These are phyloP conservation scores for Pedionomus torquatus DNA, from an alignment of 2,113 vertebrate genomes.

Conservation along the genomic window DNA sequence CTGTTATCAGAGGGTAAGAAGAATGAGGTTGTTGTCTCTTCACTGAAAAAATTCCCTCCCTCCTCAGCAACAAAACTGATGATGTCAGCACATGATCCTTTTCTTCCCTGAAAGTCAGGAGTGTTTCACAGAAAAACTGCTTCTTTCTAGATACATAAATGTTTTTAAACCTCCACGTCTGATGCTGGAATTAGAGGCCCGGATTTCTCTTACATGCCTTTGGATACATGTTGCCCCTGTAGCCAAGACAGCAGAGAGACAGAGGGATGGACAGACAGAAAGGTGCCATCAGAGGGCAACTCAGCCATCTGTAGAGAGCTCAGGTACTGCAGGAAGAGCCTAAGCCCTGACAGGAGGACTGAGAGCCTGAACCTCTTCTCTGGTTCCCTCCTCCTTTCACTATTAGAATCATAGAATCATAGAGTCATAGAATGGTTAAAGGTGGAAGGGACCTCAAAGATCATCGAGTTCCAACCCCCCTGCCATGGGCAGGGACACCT, in stretches of 20 bases:
- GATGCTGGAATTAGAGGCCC: background rate
- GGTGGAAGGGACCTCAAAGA: no score
- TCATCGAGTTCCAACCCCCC: no score
- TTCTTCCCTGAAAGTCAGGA: background rate
- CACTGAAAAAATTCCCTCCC: background rate
- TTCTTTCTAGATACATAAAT: background rate
- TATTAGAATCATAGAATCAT: background rate
- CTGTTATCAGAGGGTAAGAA: background rate
- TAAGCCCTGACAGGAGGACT: background rate
- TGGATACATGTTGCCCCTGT: background rate
- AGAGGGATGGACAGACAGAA: no score
- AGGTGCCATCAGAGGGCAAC: background rate
- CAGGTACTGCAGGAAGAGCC: background rate
- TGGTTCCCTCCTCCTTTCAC: background rate
- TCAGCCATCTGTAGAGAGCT: background rate
- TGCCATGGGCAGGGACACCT: no score
- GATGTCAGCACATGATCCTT: background rate
- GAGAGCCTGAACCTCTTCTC: background rate
- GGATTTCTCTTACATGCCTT: background rate
- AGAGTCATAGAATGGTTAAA: no score
- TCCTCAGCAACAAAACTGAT: background rate
- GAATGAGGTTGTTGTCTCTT: background rate
- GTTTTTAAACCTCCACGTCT: background rate
- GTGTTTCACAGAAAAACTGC: background rate
- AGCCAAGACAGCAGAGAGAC: background rate